Evolutionary conservation across 2,797 vertebrate genomes (phyloP).

Genomic region (Nannoperca australis): DNA sequence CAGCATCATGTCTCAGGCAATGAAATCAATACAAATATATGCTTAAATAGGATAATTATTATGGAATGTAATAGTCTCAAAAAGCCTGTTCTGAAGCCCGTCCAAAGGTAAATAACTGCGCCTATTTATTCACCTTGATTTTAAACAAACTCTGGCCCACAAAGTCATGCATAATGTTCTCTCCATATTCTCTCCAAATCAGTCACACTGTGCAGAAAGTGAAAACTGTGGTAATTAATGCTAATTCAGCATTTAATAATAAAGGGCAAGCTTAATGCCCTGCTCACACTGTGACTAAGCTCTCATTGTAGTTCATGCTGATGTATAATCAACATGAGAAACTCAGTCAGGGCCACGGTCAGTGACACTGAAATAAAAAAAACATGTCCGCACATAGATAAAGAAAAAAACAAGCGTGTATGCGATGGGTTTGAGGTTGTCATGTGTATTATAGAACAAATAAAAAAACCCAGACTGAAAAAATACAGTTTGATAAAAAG

Average conservation of each 20-base stretch:
- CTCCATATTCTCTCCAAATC: constrained; percentile 46
- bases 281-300: constrained; percentile 51
- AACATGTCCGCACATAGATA: constrained; percentile 14
- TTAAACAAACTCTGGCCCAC: constrained; percentile 16
- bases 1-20: not conserved
- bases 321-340: constrained; percentile 38
- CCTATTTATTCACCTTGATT: constrained; percentile 1
- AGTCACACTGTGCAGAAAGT: constrained; percentile 48
- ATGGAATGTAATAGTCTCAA: constrained; percentile 17
- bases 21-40: constrained; percentile 23
- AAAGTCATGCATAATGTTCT: constrained; percentile 24
- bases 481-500: too few relatives aligned
- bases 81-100: not conserved
- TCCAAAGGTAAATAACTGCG: not conserved
- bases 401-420: not conserved
- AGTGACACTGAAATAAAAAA: not conserved
- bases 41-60: constrained; percentile 9
- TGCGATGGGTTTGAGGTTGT: not conserved
- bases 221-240: constrained; percentile 60
- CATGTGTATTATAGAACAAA: not conserved
- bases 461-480: too few relatives aligned
- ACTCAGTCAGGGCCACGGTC: not conserved
- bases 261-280: constrained; percentile 65
- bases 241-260: constrained; percentile 77
- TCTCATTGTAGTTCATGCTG: constrained; percentile 35